phyloP scores from a whole-genome alignment of 2,797 vertebrate species.

The Anniella stebbinsi region DNA sequence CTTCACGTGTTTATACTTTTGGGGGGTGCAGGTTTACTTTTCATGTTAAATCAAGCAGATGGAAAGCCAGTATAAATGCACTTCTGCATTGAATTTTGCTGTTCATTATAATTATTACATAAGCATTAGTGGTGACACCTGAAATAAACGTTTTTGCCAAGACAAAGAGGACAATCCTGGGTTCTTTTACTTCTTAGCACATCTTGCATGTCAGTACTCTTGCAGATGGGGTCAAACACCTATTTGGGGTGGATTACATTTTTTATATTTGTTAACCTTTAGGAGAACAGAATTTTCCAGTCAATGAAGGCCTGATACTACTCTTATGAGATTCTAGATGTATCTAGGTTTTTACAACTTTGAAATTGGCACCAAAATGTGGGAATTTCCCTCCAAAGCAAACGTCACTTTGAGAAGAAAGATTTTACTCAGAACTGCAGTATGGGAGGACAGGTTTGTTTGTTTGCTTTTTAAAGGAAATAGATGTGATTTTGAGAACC shows the following conservation, averaged over 20 bases:
- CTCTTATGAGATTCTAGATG: not conserved
- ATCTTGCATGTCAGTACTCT: not conserved
- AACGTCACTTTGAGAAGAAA: not conserved
- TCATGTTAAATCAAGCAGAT: not conserved
- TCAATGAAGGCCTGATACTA: not conserved
- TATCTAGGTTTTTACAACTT: not conserved
- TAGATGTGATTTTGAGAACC: not conserved
- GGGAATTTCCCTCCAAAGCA: not conserved
- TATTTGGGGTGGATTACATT: not conserved
- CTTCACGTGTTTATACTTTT: not conserved
- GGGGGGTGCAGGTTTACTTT: not conserved
- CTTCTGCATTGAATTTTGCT: not conserved
- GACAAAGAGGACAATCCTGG: not conserved
- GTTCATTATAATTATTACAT: not conserved
- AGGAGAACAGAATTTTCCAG: not conserved
- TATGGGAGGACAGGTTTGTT: not conserved
- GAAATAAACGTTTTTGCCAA: not conserved
- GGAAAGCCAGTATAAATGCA: not conserved
- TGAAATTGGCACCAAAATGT: not conserved
- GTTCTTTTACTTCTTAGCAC: not conserved
- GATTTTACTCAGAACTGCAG: not conserved
- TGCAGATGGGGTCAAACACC: not conserved
- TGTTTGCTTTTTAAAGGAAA: not conserved
- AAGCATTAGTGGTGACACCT: not conserved
- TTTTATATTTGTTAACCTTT: not conserved